Evolutionary conservation across 2,113 vertebrate species (phyloP), one percentile per base, ranked within the genome.

Genomic region (Mugil cephalus): DNA sequence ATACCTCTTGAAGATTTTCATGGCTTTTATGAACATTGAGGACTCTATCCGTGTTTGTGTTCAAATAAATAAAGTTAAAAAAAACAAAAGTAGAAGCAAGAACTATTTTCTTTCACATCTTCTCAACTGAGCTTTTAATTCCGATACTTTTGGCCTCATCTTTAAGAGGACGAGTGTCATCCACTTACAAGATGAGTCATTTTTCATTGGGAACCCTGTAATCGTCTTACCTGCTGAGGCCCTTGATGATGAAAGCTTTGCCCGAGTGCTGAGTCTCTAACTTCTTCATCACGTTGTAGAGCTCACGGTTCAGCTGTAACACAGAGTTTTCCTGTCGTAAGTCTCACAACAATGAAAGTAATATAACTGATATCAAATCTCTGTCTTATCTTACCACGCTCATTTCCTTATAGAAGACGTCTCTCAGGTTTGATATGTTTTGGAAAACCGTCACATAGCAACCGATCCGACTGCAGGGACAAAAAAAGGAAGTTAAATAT

Each of bases 371-470:
- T 30, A 5, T 30, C 5, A 30, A 45, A 30, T 10, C 1, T 11
- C 8, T 7, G 38, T 71, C 10, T n/a, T 14, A 42, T 74, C 88
- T 92, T 80, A 98, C 97, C 96, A 94, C 94, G 64, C 98, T 98
- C 96, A 98, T 98, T 87, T 98, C 98, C 79, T 97, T 96, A 82
- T 96, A 99, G 92, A 99, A 99, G 83, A 98, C 94, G 0, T 99
- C 98, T 4, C 95, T 93, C 79, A 98, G 87, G 88, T 98, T 98
- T 42, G 97, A 97, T 80, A 97, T 92, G 90, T 97, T 98, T 84
- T 98, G 95, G 87, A 97, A 98, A 65, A 98, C 93, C 0, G 94
- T 96, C 80, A 96, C 89, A 0, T 98, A 98, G 83, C 96, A 97
- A 79, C 95, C 94, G 50, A 98, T 94, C 19, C 96, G 97, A 86